phyloP scores from a whole-genome alignment of 2,113 vertebrate genomes.

The Macrotis lagotis region DNA sequence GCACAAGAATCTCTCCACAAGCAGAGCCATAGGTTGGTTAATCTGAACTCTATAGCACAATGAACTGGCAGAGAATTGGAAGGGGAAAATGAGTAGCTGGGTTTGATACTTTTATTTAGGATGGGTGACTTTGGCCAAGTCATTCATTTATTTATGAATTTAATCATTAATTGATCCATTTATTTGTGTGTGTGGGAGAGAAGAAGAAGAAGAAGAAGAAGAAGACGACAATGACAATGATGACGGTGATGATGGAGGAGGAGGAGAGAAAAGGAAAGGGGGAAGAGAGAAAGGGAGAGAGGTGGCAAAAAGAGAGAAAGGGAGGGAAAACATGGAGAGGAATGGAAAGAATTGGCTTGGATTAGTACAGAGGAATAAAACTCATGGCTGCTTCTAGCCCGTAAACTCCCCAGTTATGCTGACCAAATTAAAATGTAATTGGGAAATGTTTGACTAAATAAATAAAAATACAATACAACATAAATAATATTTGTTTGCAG shows the following conservation, averaged over 20 bases:
- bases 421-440: neutral
- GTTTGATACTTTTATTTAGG: neutral
- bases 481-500: neutral
- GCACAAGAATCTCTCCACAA: constrained; percentile 35
- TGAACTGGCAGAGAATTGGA: neutral
- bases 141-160: constrained; percentile 4
- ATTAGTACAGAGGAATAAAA: neutral
- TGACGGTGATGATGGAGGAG: neutral
- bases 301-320: too few species aligned
- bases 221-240: neutral
- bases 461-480: neutral
- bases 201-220: neutral
- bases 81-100: neutral
- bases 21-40: constrained; percentile 21
- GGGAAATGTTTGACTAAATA: neutral
- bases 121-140: neutral
- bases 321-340: too few species aligned
- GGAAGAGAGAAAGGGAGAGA: neutral
- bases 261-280: neutral
- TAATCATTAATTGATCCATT: neutral
- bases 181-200: neutral
- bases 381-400: neutral
- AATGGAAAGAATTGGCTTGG: too few species aligned
- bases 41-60: neutral
- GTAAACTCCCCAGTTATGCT: neutral